Conservation (phyloP, 2,888 invertebrate species). For the Malachius bipustulatus region DNA sequence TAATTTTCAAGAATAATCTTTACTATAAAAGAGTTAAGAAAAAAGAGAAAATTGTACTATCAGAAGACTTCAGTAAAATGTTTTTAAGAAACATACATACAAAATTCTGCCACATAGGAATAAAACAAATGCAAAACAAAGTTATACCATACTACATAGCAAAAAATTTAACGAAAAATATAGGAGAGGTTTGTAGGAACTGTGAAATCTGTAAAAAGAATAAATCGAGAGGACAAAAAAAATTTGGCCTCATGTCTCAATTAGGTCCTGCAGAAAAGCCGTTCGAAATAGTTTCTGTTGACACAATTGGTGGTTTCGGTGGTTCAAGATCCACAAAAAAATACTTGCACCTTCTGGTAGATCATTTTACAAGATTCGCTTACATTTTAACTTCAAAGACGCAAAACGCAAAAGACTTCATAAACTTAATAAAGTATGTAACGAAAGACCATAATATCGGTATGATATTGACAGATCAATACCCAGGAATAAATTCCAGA, state of each 20-base stretch:
- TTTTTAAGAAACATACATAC: background rate
- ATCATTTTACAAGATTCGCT: constrained; percentile 25
- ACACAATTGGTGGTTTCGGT: constrained; percentile 26
- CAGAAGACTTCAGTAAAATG: background rate
- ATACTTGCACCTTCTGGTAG: constrained; percentile 24
- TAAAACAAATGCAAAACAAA: constrained; percentile 10
- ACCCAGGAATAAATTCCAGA: constrained; percentile 25
- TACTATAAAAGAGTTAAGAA: constrained; percentile 3
- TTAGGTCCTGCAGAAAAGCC: constrained; percentile 19
- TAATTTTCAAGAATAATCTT: constrained; percentile 4
- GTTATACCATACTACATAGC: constrained; percentile 5
- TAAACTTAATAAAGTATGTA: constrained; percentile 20
- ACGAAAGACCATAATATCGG: constrained; percentile 18
- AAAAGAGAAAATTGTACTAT: constrained; percentile 2
- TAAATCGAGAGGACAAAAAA: constrained; percentile 21
- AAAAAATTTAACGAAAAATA: constrained; percentile 12
- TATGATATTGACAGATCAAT: constrained; percentile 25
- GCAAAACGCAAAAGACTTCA: constrained; percentile 23
- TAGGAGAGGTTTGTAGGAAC: constrained; percentile 12
- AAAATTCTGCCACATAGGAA: constrained; percentile 5
- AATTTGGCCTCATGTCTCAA: constrained; percentile 19
- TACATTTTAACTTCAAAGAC: constrained; percentile 22
- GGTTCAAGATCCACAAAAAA: constrained; percentile 25
- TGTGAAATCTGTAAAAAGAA: constrained; percentile 23
- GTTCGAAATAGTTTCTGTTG: constrained; percentile 26